Evolutionary conservation across 2,113 vertebrate species (phyloP), one percentile per base, ranked within the genome.

Genomic region (Herpetotheres cachinnans): DNA sequence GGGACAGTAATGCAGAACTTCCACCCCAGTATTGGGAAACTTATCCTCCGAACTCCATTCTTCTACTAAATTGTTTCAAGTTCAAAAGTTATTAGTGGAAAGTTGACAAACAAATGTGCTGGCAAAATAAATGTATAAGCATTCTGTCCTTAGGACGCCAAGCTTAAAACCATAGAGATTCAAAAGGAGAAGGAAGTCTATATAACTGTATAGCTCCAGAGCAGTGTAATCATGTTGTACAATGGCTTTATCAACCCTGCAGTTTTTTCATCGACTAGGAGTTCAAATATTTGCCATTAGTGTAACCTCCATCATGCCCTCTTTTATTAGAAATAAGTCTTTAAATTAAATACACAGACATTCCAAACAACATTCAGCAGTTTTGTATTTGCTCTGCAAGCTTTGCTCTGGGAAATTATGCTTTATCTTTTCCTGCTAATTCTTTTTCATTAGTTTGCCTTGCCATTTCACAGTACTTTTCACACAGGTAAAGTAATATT

Each of bases 371-470:
- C 7, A 7, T 29, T 80, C 62, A 70, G 38, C 2, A 0, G 8
- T 7, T 63, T 58, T 67, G 2, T 73, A 49, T 95, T 95, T 91
- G 73, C 46, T 89, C 66, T 95, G 58, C 54, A 70, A 87, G 55
- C 55, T 93, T 91, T 91, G 38, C 59, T 78, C 42, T 73, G 58
- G 63, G 71, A 77, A 76, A 74, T 73, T 42, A 81, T 54, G 47
- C 44, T 76, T 82, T 55, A 55, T 76, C n/a, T 72, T 90, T 66
- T 82, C 50, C 63, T 74, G 52, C 34, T 79, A 87, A 87, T 91
- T 95, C 40, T 69, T 92, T 86, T 69, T 89, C 73, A 80, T 90
- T 95, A 58, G 66, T 70, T 95, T 95, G 73, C 69, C 84, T 89
- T 93, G n/a, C 34, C 11, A 26, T 89, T 93, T 93, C 67, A 55